These are phyloP conservation scores for Mirza zaza DNA, from an alignment of 2,113 vertebrate genomes.

Conservation along the genomic window DNA sequence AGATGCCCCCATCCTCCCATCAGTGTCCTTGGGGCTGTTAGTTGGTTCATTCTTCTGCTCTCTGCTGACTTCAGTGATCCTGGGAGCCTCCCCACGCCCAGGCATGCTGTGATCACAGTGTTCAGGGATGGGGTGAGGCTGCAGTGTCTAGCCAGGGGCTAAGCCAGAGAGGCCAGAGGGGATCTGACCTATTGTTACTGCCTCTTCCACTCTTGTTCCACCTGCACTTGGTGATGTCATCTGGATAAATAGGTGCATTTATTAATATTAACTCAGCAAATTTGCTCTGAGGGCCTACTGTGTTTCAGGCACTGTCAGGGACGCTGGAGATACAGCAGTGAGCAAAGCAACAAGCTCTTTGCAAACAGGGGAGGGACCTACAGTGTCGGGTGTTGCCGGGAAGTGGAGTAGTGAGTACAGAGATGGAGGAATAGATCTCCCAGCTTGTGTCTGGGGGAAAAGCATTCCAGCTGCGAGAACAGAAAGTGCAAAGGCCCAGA, in stretches of 20 bases:
- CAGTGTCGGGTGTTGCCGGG: neutral
- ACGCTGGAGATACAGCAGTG: neutral
- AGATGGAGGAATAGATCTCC: neutral
- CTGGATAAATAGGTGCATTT: neutral
- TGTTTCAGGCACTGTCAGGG: neutral
- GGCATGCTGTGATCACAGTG: neutral
- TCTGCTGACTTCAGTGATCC: neutral
- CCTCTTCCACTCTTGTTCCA: neutral
- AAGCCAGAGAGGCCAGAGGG: neutral
- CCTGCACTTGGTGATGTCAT: neutral
- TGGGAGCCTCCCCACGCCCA: fast-evolving
- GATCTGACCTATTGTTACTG: fast-evolving
- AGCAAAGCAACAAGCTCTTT: neutral
- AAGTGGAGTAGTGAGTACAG: neutral
- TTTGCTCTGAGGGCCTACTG: neutral
- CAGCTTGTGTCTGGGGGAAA: neutral
- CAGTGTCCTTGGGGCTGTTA: neutral
- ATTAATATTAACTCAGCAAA: neutral
- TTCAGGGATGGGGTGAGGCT: neutral
- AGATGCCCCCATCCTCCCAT: neutral
- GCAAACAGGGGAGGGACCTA: neutral
- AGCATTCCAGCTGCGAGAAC: neutral
- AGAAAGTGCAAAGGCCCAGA: neutral
- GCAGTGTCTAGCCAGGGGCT: too few relatives aligned
- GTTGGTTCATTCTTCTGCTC: neutral